A percentile compares a stretch with the other conserved stretches of the same genome.
Conservation (phyloP, 2,888 invertebrate genomes). For the Sinelater perroti region DNA sequence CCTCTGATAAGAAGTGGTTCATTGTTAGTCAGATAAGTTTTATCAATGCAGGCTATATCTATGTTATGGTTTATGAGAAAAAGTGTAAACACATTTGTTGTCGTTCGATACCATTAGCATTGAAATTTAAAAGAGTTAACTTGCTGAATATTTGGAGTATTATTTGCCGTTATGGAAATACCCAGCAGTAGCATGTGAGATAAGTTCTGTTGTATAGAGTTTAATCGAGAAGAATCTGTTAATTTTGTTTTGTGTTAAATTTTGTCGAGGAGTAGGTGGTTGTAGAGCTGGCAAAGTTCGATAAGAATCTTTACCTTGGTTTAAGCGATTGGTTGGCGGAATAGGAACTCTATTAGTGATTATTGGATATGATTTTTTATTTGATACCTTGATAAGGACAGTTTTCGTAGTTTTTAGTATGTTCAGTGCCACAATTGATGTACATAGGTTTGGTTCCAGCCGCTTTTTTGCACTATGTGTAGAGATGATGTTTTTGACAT, state of each 20-base stretch:
- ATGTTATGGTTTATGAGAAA: background rate
- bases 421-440: background rate
- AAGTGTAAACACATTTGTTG: constrained; percentile 1
- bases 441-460: too few species aligned
- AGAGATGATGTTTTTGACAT: background rate
- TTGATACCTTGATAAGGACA: background rate
- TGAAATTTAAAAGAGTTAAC: background rate
- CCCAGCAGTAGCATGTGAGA: background rate
- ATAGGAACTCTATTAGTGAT: background rate
- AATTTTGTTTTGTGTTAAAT: too few species aligned
- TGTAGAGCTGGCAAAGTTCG: background rate
- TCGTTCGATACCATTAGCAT: background rate
- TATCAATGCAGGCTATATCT: background rate
- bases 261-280: too few species aligned
- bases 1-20: background rate
- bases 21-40: background rate
- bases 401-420: background rate
- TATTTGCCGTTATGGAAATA: constrained; percentile 1
- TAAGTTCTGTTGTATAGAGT: background rate
- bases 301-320: background rate
- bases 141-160: background rate
- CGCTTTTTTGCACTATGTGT: too few species aligned
- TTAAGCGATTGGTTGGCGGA: background rate
- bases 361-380: background rate
- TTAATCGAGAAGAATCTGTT: too few species aligned